Conservation (phyloP, 1,140 invertebrate genomes). For the Danaus melanippus region DNA sequence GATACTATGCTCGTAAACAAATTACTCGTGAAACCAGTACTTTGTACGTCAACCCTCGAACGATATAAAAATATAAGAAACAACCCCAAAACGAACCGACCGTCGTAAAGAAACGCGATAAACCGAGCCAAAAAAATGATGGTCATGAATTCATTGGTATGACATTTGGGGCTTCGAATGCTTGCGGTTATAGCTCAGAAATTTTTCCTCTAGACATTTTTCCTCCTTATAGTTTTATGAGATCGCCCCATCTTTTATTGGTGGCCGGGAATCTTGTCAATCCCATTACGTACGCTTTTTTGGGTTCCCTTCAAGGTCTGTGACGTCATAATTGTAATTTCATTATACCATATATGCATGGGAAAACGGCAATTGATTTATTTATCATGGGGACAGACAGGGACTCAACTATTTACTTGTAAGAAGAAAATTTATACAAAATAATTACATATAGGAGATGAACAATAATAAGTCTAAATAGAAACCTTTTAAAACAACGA, state of each 20-base stretch:
- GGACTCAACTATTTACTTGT: too few species aligned
- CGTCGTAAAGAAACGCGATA: conserved; percentile 68
- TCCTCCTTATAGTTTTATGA: conserved; percentile 65
- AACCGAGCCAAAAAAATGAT: conserved; percentile 60
- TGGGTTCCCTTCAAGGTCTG: conserved; percentile 25
- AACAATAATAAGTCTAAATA: too few species aligned
- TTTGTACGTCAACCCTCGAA: conserved; percentile 46
- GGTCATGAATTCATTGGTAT: conserved; percentile 69
- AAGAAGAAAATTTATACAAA: too few species aligned
- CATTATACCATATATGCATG: too few species aligned
- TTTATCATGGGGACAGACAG: too few species aligned
- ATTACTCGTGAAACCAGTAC: conserved; percentile 52
- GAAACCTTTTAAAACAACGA: too few species aligned
- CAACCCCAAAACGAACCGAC: conserved; percentile 45
- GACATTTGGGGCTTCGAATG: conserved; percentile 64
- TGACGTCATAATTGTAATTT: too few species aligned
- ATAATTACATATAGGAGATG: too few species aligned
- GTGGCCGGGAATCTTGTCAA: conserved; percentile 58
- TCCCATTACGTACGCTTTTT: conserved; percentile 52
- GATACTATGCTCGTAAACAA: conserved; percentile 60
- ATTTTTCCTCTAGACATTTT: conserved; percentile 56
- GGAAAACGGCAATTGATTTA: too few species aligned
- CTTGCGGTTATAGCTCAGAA: conserved; percentile 54
- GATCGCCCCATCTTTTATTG: conserved; percentile 62
- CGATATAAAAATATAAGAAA: conserved; percentile 47